Evolutionary conservation across 2,888 invertebrate genomes (phyloP).

Genomic region (Tenthredo amoena): DNA sequence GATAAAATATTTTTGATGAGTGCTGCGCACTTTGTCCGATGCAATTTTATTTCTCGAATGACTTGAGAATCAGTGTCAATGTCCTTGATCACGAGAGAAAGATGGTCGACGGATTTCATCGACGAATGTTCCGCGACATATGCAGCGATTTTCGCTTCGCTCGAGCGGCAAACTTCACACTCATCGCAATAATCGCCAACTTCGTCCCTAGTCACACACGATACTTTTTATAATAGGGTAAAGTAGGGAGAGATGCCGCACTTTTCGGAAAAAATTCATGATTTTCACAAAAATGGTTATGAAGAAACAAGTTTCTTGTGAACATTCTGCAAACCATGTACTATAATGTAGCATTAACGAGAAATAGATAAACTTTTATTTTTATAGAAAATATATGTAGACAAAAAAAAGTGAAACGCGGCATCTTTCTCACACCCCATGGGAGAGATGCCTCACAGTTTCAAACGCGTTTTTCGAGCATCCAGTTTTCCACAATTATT

Average conservation of each 20-base stretch:
- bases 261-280: not conserved
- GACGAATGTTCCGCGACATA: too few species aligned
- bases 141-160: too few species aligned
- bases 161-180: too few species aligned
- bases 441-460: not conserved
- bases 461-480: not conserved
- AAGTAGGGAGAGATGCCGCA: not conserved
- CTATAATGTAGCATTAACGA: not conserved
- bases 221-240: not conserved
- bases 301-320: not conserved
- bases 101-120: too few species aligned
- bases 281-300: not conserved
- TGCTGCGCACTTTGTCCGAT: conserved; percentile 64
- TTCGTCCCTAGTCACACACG: too few species aligned
- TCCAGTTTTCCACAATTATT: not conserved
- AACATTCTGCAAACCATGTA: not conserved
- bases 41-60: conserved; percentile 59
- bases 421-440: not conserved
- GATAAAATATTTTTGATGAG: conserved; percentile 68
- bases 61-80: too few species aligned
- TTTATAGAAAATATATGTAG: not conserved
- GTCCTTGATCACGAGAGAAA: too few species aligned
- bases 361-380: not conserved
- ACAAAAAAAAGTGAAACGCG: not conserved
- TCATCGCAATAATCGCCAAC: too few species aligned